Evolutionary conservation across 2,888 invertebrate species (phyloP).

Genomic region (Nasonia oneida): DNA sequence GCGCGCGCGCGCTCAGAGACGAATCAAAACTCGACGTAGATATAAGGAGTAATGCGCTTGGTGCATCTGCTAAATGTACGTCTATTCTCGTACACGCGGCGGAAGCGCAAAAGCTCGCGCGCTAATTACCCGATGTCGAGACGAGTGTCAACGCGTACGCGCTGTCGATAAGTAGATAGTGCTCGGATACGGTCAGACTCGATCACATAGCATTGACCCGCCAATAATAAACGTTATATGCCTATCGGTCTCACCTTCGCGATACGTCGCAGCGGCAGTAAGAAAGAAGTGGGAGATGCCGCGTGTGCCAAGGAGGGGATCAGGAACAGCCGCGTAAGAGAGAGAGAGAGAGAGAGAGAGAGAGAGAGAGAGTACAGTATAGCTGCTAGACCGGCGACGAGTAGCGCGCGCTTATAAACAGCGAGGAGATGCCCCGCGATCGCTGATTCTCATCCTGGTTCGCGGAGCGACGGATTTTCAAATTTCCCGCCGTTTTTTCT

Average conservation of each 20-base stretch:
- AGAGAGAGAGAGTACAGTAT: neutral
- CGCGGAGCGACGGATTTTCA: neutral
- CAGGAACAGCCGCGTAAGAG: neutral
- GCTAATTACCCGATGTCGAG: neutral
- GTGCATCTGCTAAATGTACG: constrained; percentile 5
- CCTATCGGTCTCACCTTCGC: neutral
- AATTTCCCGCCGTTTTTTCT: neutral
- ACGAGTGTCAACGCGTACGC: neutral
- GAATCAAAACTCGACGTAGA: neutral
- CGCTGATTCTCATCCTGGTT: neutral
- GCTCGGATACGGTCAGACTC: neutral
- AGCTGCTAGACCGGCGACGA: constrained; percentile 19
- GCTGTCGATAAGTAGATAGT: neutral
- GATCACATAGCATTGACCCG: too few species aligned
- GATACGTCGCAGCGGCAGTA: neutral
- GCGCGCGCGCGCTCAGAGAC: neutral
- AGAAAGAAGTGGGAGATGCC: neutral
- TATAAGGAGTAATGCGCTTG: neutral
- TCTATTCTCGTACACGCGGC: neutral
- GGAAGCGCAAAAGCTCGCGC: neutral
- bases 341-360: neutral
- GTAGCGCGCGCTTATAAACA: constrained; percentile 21
- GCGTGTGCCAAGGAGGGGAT: neutral
- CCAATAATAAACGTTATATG: neutral
- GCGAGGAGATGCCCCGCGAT: neutral